These are phyloP conservation scores for Sebastes dallii DNA, from an alignment of 2,797 vertebrate species.

Conservation along the genomic window DNA sequence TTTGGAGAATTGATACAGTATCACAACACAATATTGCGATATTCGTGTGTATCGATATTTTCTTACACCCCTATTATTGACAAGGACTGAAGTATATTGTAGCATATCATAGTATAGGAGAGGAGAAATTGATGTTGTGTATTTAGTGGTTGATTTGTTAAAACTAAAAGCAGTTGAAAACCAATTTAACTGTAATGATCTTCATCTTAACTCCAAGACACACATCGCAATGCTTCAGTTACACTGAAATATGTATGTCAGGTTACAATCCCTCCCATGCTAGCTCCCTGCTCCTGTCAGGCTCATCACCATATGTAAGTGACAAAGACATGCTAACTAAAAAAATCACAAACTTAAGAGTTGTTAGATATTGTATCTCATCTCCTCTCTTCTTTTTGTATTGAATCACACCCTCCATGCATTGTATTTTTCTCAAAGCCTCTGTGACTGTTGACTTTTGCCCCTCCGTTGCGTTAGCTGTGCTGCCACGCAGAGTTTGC, in stretches of 20 bases:
- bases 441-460: conserved; percentile 10
- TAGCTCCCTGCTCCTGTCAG: background rate
- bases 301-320: background rate
- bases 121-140: background rate
- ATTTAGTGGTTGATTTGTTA: background rate
- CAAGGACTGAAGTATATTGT: too few relatives aligned
- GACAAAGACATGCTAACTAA: background rate
- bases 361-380: background rate
- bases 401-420: background rate
- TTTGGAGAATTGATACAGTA: too few relatives aligned
- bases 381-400: background rate
- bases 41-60: too few relatives aligned
- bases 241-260: background rate
- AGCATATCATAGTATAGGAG: too few relatives aligned
- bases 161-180: background rate
- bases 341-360: background rate
- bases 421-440: background rate
- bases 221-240: background rate
- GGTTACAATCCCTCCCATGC: background rate
- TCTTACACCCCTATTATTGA: too few relatives aligned
- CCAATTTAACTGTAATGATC: background rate
- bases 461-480: background rate
- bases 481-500: background rate
- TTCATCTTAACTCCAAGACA: background rate
- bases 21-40: too few relatives aligned